Evolutionary conservation across 2,797 vertebrate genomes (phyloP), one percentile per base, ranked within the genome.

Genomic region (Acrossocheilus fasciatus): DNA sequence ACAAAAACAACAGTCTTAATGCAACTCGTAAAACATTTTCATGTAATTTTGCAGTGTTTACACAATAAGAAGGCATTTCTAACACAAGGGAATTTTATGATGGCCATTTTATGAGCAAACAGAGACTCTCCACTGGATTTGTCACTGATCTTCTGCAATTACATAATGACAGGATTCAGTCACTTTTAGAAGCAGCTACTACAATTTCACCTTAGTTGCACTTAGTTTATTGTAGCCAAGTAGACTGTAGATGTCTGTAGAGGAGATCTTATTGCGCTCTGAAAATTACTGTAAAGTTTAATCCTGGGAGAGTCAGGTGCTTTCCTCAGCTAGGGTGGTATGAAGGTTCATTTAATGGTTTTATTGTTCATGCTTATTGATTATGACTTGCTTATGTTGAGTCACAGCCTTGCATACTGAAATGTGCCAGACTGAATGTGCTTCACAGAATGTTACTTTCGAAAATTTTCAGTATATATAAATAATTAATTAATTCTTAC

Each of bases 131-230:
- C 26, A 77, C 18, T 72, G 68, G 39, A 86, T 39, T 72, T 83
- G 82, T 45, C 17, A 86, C 57, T 76, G 64, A 70, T 80, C 64
- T 83, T 50, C 23, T 34, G 6, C 74, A 83, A 62, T 90, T 79
- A 85, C 66, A 73, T 87, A 83, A 90, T 59, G 72, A 30, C 34
- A 50, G 9, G 50, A 84, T 50, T 89, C 47, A 59, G 84, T 83
- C 62, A 68, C 52, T 70, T 52, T 69, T 84, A 45, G 83, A 78
- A 81, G 6, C 26, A n/a, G 30, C 87, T 80, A 68, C 87, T 88
- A 77, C 70, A 70, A 57, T 78, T 39, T 86, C 81, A 84, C 86
- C 78, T 85, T 90, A 86, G 89, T 75, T 84, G 84, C 57, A 81
- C 59, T 72, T 70, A 86, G 86, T 86, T 81, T 54, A n/a, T 15